A percentile compares a stretch with the other conserved stretches of the same genome.
Evolutionary conservation across 1,140 invertebrate genomes (phyloP).

Genomic region (Caenorhabditis remanei): DNA sequence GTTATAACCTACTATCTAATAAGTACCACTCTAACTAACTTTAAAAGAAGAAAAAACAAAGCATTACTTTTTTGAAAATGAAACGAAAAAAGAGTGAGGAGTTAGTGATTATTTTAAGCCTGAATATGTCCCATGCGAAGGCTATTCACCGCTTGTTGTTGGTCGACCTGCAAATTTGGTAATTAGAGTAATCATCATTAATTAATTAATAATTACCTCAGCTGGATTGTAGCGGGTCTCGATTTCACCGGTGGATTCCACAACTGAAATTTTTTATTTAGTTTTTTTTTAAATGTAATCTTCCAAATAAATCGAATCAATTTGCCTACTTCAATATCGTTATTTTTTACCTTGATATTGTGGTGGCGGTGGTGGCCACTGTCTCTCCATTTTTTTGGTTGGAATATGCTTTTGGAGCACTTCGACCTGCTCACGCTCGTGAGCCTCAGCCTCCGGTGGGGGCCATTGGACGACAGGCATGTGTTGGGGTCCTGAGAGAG

Average conservation of each 20-base stretch:
- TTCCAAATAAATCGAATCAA: too few relatives aligned
- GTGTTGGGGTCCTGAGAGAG: constrained; percentile 61
- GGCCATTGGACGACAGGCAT: constrained; percentile 68
- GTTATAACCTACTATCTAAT: too few relatives aligned
- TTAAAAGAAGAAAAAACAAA: neutral
- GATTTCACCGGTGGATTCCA: constrained; percentile 42
- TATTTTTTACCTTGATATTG: constrained; percentile 58
- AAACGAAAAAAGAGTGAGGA: neutral
- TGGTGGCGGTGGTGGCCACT: constrained; percentile 67
- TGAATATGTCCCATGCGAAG: constrained; percentile 19
- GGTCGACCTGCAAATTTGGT: neutral
- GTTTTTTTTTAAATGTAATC: neutral
- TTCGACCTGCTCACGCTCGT: constrained; percentile 60
- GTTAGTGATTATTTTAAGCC: neutral
- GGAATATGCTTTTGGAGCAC: constrained; percentile 66
- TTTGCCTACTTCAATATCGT: too few relatives aligned
- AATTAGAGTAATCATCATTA: neutral
- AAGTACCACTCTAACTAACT: too few relatives aligned
- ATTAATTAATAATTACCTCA: neutral
- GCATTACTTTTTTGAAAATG: neutral
- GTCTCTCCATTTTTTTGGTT: constrained; percentile 61
- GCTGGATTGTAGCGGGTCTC: constrained; percentile 41
- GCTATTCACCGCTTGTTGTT: constrained; percentile 50
- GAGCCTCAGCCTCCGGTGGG: constrained; percentile 64
- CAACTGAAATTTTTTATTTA: neutral